Conservation (phyloP, 2,888 invertebrate species). For the Napeogenes sylphis region DNA sequence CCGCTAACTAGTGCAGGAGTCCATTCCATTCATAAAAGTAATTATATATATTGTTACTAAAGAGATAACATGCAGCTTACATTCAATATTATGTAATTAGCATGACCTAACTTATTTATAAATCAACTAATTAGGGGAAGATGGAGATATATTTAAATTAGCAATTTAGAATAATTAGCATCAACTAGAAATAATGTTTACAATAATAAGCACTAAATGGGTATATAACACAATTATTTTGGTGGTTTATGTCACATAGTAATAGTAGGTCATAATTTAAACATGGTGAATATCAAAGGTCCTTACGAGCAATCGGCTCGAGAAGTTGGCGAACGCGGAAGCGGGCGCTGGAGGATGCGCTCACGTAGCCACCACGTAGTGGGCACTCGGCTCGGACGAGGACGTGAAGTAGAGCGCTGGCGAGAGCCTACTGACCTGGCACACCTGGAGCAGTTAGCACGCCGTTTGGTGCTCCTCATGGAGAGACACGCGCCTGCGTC, state of each 20-base stretch:
- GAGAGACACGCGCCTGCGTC: slow-evolving; percentile 21
- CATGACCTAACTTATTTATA: no score
- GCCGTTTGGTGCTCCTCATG: slow-evolving; percentile 24
- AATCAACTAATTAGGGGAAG: no score
- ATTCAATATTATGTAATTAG: no score
- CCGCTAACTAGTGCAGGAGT: no score
- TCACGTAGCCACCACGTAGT: slow-evolving; percentile 26
- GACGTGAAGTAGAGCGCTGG: slow-evolving; percentile 13
- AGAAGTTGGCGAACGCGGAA: slow-evolving; percentile 14
- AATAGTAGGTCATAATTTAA: not conserved
- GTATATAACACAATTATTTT: not conserved
- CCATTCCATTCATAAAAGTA: no score
- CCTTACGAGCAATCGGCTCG: slow-evolving; percentile 14
- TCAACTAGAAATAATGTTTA: no score
- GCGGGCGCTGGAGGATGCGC: not conserved
- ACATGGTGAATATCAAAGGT: slow-evolving; percentile 21
- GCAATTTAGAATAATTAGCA: no score
- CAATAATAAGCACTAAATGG: no score
- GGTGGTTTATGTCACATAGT: not conserved
- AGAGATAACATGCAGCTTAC: no score
- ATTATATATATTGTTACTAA: no score
- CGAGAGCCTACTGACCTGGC: slow-evolving; percentile 26
- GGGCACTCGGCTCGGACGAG: slow-evolving; percentile 21
- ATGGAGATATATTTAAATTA: no score
- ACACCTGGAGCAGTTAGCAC: slow-evolving; percentile 29